These are phyloP conservation scores for Phthorimaea operculella DNA, from an alignment of 1,140 invertebrate genomes.

Conservation along the genomic window DNA sequence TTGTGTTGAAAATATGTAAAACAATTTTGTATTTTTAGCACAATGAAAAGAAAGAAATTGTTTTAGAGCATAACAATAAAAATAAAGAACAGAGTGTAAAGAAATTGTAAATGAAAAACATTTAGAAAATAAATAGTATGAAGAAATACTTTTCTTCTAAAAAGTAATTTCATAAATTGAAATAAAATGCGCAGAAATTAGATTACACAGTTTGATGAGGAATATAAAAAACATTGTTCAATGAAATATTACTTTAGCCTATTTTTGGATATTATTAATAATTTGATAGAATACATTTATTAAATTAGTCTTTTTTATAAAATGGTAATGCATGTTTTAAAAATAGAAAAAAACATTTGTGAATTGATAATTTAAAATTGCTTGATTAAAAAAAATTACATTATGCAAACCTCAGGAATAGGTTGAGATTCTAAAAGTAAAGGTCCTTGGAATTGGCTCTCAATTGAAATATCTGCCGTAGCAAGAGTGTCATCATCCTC, in stretches of 20 bases:
- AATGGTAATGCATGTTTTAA: background rate
- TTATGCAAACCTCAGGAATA: constrained; percentile 20
- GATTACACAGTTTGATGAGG: background rate
- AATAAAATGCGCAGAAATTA: background rate
- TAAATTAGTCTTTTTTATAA: constrained; percentile 2
- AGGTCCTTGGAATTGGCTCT: background rate
- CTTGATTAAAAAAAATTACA: background rate
- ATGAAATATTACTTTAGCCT: background rate
- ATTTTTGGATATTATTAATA: background rate
- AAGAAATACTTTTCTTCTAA: constrained; percentile 13
- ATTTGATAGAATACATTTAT: background rate
- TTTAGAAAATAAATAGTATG: constrained; percentile 1
- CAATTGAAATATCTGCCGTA: background rate
- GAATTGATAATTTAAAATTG: constrained; percentile 20
- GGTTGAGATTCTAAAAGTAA: constrained; percentile 13
- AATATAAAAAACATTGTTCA: background rate
- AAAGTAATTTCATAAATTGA: constrained; percentile 9
- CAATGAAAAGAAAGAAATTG: background rate
- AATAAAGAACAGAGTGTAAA: too few relatives aligned
- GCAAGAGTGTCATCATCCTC: background rate
- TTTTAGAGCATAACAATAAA: too few relatives aligned
- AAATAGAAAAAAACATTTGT: constrained; percentile 26
- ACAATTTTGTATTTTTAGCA: background rate
- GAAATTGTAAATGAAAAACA: constrained; percentile 1
- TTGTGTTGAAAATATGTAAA: constrained; percentile 3